Base-by-base conservation (phyloP, 2,888 invertebrate genomes). In the Phalera bucephala region DNA sequence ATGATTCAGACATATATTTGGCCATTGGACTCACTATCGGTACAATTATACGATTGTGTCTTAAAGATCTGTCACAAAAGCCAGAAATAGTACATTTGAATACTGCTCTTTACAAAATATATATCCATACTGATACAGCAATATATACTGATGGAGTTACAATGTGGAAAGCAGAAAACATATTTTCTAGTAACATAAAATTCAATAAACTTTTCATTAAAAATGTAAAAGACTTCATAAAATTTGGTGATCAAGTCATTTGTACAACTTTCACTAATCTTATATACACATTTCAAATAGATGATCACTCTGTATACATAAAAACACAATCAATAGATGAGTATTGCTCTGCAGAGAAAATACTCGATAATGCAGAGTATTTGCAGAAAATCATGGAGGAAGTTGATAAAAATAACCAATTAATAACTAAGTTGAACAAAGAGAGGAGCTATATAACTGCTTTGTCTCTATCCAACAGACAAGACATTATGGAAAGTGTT, bases 131-230 rank as follows among this genome's bases (percentile, higher is more conserved):
- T 28, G 55, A 80, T 17, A 36, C 37, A 13, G 13, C 84, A 3
- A 34, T 85, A 30, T 88, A 84, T 38, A 72, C 85, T 3, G 86
- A 88, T 63, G 80, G 82, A 1, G 36, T 37, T 1, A 64, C 72
- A 9, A 63, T 86, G 70, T 88, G 87, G 87, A 80, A 68, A 45
- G 58, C 66, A 3, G 72, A 80, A 17, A 64, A 78, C 11, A 46
- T 57, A 29, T 68, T 69, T 33, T 47, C 63, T 1, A 47, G 66
- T 6, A 39, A 71, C n/a, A 46, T 72, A 13, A 54, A 45, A 46
- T 75, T 79, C 11, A 57, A 46, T 5, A 70, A 81, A 39, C 59
- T 77, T 6, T 73, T 75, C 54, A 45, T 83, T 0, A 75, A 54
- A 37, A 62, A 79, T 33, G 61, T 77, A 0, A 80, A 80, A 40